Percentiles rank a stretch among this genome's conserved stretches.
These are phyloP conservation scores for Hestina assimilis DNA, from an alignment of 1,140 invertebrate genomes.

Conservation along the genomic window DNA sequence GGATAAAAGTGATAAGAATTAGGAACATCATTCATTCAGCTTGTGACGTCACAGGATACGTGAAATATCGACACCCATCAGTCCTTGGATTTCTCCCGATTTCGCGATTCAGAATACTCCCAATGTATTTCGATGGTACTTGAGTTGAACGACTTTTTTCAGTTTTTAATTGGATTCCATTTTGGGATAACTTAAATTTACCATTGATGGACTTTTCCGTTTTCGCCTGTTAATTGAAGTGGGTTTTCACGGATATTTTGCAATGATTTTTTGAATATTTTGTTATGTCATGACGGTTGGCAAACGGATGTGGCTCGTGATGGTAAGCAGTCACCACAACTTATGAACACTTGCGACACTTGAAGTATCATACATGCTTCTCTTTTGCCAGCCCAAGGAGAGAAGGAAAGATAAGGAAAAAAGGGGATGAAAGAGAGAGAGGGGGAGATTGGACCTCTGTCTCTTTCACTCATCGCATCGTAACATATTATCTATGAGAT, in stretches of 20 bases:
- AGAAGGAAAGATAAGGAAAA: no score
- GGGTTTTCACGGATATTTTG: not conserved
- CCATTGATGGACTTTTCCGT: not conserved
- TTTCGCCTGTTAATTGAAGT: not conserved
- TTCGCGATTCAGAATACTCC: not conserved
- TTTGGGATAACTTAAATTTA: not conserved
- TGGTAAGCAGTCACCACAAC: no score
- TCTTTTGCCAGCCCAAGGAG: no score
- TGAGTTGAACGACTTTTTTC: not conserved
- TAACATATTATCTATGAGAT: no score
- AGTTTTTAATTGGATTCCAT: not conserved
- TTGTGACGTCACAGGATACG: not conserved
- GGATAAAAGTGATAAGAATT: not conserved
- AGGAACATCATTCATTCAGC: not conserved
- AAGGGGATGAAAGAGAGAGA: no score
- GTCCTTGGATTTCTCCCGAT: not conserved
- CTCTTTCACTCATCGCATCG: no score
- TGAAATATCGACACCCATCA: constrained; percentile 10
- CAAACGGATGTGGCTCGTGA: no score
- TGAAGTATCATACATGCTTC: no score
- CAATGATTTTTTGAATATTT: no score
- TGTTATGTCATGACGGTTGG: no score
- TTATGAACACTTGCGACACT: no score
- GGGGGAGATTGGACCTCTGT: no score
- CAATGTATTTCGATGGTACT: not conserved